These are phyloP conservation scores for Lontra canadensis DNA, from an alignment of 2,113 vertebrate genomes.

Conservation along the genomic window DNA sequence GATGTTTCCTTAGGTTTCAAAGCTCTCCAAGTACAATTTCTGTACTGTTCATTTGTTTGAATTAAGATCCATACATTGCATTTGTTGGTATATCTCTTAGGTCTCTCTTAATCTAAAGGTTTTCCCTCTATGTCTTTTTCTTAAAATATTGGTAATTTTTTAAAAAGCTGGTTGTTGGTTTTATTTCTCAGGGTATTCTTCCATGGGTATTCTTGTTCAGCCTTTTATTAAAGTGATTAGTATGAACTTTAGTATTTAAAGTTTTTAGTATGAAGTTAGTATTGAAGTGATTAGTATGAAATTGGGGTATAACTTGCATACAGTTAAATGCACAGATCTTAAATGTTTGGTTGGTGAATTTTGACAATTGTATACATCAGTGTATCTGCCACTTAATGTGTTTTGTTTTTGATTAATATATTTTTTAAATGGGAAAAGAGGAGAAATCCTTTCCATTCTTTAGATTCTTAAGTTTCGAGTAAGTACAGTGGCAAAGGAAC, in stretches of 20 bases:
- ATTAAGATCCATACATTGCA: background rate
- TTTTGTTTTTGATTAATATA: background rate
- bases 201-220: background rate
- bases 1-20: background rate
- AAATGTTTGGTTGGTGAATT: background rate
- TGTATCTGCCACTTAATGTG: background rate
- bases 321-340: background rate
- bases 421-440: background rate
- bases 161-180: background rate
- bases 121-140: background rate
- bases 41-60: background rate
- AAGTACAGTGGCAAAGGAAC: background rate
- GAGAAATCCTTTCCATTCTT: background rate
- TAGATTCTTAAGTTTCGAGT: background rate
- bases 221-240: slow-evolving; percentile 26
- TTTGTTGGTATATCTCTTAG: background rate
- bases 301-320: background rate
- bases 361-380: background rate
- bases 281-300: slow-evolving; percentile 5
- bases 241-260: background rate
- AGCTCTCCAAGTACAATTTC: background rate
- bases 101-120: background rate
- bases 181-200: slow-evolving; percentile 13
- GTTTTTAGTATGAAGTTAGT: background rate
- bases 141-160: slow-evolving; percentile 1